Evolutionary conservation across 2,113 vertebrate genomes (phyloP).

Genomic region (Petroica traversi): DNA sequence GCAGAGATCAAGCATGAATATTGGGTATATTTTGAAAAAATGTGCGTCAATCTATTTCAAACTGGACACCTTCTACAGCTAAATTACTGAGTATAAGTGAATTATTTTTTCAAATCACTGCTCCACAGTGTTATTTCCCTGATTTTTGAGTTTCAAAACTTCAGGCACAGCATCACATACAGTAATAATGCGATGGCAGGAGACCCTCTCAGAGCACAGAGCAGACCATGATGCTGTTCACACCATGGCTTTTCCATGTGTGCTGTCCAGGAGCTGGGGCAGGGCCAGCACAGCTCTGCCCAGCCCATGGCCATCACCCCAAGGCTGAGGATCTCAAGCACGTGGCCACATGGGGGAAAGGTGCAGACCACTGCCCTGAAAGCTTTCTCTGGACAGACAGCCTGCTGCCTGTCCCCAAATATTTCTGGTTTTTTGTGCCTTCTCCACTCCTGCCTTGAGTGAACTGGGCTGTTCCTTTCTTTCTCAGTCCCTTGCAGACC

Average conservation of each 20-base stretch:
- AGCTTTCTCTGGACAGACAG: background rate
- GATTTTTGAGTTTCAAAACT: background rate
- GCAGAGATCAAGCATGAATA: background rate
- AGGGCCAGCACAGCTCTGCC: background rate
- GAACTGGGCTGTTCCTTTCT: background rate
- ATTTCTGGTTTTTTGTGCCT: background rate
- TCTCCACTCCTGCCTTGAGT: background rate
- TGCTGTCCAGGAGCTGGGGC: background rate
- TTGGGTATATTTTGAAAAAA: background rate
- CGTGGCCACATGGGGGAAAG: background rate
- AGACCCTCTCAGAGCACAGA: background rate
- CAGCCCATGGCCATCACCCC: background rate
- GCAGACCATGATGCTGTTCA: background rate
- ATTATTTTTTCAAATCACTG: background rate
- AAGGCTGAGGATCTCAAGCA: background rate
- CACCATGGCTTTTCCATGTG: background rate
- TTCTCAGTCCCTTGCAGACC: background rate
- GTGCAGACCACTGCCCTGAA: background rate
- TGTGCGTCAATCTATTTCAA: background rate
- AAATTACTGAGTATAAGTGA: background rate
- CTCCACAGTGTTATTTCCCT: background rate
- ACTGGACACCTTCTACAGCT: background rate
- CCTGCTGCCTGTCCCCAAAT: background rate
- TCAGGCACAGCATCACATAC: background rate
- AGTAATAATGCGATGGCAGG: accelerated